Evolutionary conservation across 2,797 vertebrate genomes (phyloP).

Genomic region (Lepidocolaptes lacrymiger): DNA sequence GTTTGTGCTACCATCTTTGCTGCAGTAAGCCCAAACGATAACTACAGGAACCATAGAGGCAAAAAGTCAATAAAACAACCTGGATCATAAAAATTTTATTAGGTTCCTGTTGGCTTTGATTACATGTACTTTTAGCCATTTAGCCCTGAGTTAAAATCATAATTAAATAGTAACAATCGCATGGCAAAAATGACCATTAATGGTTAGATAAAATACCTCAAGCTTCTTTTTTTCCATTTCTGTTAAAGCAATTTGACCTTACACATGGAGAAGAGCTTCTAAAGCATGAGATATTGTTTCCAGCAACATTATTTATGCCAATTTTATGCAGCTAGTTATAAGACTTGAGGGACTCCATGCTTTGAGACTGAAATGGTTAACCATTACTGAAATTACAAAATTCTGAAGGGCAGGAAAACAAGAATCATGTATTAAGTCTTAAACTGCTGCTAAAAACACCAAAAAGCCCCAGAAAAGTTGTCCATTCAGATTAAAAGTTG

Average conservation of each 20-base stretch:
- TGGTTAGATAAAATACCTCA: not conserved
- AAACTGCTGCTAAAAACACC: not conserved
- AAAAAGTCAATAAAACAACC: not conserved
- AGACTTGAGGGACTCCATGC: not conserved
- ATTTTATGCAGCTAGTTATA: not conserved
- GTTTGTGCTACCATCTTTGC: not conserved
- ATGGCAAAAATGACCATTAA: not conserved
- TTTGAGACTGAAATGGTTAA: not conserved
- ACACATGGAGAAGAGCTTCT: not conserved
- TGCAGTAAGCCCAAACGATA: not conserved
- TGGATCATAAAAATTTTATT: not conserved
- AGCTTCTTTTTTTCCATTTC: not conserved
- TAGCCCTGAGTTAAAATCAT: not conserved
- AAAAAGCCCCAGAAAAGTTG: not conserved
- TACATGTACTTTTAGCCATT: not conserved
- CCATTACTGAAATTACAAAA: not conserved
- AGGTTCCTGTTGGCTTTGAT: not conserved
- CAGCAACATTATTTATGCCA: not conserved
- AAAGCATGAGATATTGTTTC: not conserved
- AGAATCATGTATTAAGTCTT: not conserved
- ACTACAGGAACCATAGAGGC: not conserved
- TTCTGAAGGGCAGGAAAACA: not conserved
- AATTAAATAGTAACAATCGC: not conserved
- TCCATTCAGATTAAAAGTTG: not conserved
- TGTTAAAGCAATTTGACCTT: not conserved